phyloP scores from a whole-genome alignment of 2,888 invertebrate species.

The Acanthosepion esculentum region DNA sequence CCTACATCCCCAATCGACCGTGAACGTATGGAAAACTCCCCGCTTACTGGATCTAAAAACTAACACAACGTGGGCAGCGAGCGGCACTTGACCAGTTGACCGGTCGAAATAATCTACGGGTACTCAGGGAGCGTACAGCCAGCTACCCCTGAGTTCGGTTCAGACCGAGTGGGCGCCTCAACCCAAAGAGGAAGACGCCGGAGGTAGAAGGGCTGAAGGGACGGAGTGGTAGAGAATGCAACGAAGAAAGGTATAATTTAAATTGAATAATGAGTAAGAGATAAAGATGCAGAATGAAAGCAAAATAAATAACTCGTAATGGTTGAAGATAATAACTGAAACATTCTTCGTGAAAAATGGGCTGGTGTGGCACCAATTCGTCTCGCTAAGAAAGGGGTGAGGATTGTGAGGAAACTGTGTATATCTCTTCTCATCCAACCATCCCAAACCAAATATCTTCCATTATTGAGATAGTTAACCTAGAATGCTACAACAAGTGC shows the following conservation, averaged over 20 bases:
- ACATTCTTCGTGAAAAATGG: background rate
- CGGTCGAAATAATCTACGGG: no score
- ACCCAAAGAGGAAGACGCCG: no score
- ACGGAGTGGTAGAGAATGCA: no score
- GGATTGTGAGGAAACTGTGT: background rate
- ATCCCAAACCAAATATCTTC: background rate
- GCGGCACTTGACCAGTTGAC: no score
- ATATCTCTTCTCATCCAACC: background rate
- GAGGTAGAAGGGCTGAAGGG: no score
- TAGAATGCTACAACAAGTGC: background rate
- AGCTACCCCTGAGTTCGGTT: no score
- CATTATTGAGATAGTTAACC: background rate
- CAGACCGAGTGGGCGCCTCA: no score
- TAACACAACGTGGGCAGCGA: no score
- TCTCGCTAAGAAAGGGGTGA: background rate
- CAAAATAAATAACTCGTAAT: background rate
- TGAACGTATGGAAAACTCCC: no score
- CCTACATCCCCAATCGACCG: no score
- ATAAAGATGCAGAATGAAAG: background rate
- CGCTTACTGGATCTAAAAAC: no score
- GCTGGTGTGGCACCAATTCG: background rate
- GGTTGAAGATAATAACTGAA: slow-evolving; percentile 11
- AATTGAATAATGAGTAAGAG: background rate
- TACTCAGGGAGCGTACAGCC: no score
- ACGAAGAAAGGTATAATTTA: background rate